These are phyloP conservation scores for Nineta flava DNA, from an alignment of 2,888 invertebrate species.

Conservation along the genomic window DNA sequence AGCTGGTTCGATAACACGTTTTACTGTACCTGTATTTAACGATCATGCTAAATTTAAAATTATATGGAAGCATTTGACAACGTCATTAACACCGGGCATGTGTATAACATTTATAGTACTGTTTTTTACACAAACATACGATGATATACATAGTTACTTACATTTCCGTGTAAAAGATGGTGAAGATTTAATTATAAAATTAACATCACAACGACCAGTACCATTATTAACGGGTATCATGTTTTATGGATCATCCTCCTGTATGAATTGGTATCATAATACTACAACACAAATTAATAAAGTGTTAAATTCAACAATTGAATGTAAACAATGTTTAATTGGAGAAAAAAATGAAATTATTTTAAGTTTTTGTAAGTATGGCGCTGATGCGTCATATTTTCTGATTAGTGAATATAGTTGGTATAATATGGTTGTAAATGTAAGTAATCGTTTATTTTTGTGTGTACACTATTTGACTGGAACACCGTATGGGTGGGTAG, in stretches of 20 bases:
- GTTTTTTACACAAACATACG: slow-evolving; percentile 21
- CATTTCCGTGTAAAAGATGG: slow-evolving; percentile 22
- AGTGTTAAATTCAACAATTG: slow-evolving; percentile 24
- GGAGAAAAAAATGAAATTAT: slow-evolving; percentile 21
- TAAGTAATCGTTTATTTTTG: slow-evolving; percentile 14
- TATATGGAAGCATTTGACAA: neutral
- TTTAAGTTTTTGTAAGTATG: slow-evolving; percentile 23
- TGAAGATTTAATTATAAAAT: slow-evolving; percentile 15
- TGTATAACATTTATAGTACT: slow-evolving; percentile 19
- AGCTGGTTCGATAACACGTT: neutral
- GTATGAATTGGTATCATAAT: too few species aligned
- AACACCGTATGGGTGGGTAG: too few species aligned
- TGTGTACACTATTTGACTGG: too few species aligned
- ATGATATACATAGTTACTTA: slow-evolving; percentile 21
- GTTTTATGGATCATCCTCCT: neutral
- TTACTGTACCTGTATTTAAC: neutral
- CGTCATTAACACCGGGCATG: slow-evolving; percentile 27
- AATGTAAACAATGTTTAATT: slow-evolving; percentile 27
- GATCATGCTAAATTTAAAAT: neutral
- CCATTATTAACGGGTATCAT: slow-evolving; percentile 2
- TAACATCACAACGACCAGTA: neutral
- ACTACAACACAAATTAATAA: slow-evolving; percentile 1
- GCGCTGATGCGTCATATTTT: slow-evolving; percentile 26
- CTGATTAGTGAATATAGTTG: slow-evolving; percentile 29
- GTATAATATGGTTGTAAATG: slow-evolving; percentile 23